Evolutionary conservation across 2,888 invertebrate genomes (phyloP).

Genomic region (Athripsodes cinereus): DNA sequence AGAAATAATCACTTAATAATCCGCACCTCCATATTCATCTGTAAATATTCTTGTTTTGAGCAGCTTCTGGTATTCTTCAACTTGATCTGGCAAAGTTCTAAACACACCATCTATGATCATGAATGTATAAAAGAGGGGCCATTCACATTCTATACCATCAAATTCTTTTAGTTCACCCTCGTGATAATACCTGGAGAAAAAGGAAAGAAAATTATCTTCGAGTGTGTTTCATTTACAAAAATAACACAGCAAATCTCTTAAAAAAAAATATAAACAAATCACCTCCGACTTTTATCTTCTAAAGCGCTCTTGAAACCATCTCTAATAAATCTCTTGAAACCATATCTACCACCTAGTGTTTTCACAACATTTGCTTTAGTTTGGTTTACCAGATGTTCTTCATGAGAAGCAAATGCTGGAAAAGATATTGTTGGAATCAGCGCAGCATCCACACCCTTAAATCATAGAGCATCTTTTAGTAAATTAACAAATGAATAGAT

Average conservation of each 20-base stretch:
- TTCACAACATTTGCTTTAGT: slow-evolving; percentile 80
- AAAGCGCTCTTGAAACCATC: slow-evolving; percentile 90
- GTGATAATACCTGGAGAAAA: slow-evolving; percentile 65
- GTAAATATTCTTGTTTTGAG: slow-evolving; percentile 74
- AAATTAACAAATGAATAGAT: too few species aligned
- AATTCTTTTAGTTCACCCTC: slow-evolving; percentile 92
- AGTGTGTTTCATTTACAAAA: neutral
- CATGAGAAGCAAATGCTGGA: slow-evolving; percentile 97
- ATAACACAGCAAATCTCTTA: neutral
- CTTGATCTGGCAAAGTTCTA: slow-evolving; percentile 79
- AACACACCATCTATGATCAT: slow-evolving; percentile 96
- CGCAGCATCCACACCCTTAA: slow-evolving; percentile 87
- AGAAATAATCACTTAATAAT: neutral
- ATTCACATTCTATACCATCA: slow-evolving; percentile 94
- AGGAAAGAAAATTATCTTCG: neutral
- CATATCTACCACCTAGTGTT: slow-evolving; percentile 81
- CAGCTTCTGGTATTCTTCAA: slow-evolving; percentile 85
- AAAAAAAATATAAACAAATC: slow-evolving; percentile 5
- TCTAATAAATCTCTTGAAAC: slow-evolving; percentile 89
- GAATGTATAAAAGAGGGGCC: slow-evolving; percentile 94
- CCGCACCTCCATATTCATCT: slow-evolving; percentile 71
- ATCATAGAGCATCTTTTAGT: neutral
- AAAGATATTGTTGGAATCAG: slow-evolving; percentile 91
- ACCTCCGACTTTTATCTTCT: slow-evolving; percentile 69
- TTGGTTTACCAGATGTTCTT: slow-evolving; percentile 77